phyloP scores from a whole-genome alignment of 2,797 vertebrate species.

The Gallinago nigripennis region DNA sequence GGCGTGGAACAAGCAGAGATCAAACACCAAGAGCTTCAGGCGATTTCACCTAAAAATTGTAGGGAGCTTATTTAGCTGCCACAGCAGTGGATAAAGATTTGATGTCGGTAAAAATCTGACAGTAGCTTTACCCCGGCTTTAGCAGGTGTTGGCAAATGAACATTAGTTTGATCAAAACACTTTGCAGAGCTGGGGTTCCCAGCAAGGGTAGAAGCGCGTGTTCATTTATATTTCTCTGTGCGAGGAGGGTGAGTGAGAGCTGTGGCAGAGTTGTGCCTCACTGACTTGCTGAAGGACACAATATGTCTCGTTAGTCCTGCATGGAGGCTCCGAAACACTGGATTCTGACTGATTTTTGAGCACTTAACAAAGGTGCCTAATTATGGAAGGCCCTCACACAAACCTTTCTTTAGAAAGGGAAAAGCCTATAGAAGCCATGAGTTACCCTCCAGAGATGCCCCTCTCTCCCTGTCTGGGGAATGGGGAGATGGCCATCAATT shows the following conservation, averaged over 20 bases:
- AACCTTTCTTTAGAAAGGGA: not conserved
- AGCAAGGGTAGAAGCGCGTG: fast-evolving
- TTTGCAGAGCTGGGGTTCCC: not conserved
- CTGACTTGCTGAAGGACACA: constrained; percentile 19
- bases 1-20: not conserved
- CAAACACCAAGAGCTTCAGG: not conserved
- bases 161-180: not conserved
- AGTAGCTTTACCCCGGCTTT: not conserved
- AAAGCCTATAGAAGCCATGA: not conserved
- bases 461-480: not conserved
- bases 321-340: not conserved
- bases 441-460: not conserved
- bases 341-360: constrained; percentile 1
- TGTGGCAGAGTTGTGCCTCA: not conserved
- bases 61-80: not conserved
- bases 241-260: not conserved
- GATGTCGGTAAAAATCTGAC: not conserved
- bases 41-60: not conserved
- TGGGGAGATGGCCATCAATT: fast-evolving
- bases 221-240: not conserved
- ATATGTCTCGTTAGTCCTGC: constrained; percentile 1
- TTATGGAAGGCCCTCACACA: not conserved
- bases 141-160: not conserved
- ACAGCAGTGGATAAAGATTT: not conserved
- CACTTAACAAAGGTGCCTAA: not conserved